These are phyloP conservation scores for Noctilio leporinus DNA, from an alignment of 2,113 vertebrate species.

Conservation along the genomic window DNA sequence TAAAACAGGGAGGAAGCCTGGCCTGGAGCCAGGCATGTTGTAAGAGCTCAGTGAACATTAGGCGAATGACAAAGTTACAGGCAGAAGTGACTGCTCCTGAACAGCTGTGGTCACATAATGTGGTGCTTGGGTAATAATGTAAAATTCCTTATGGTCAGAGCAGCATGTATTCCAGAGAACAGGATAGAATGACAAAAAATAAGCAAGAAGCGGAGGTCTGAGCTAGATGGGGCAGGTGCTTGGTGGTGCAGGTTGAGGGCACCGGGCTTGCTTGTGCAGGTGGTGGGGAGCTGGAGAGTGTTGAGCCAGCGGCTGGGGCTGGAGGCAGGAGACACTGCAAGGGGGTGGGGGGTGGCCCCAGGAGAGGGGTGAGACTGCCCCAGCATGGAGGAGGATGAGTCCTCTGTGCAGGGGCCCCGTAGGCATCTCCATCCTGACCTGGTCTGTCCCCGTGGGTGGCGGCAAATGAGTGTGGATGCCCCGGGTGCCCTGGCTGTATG, in stretches of 20 bases:
- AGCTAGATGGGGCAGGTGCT: neutral
- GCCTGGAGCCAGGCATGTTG: neutral
- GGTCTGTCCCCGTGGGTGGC: neutral
- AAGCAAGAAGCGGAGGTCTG: neutral
- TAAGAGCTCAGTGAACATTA: neutral
- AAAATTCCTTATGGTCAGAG: neutral
- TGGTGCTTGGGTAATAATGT: neutral
- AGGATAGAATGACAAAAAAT: neutral
- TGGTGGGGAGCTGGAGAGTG: neutral
- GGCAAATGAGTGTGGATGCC: neutral
- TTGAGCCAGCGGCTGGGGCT: neutral
- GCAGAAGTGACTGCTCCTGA: neutral
- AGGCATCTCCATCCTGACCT: neutral
- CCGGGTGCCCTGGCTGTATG: neutral
- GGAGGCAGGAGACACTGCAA: neutral
- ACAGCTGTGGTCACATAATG: neutral
- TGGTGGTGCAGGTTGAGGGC: neutral
- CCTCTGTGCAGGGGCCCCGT: neutral
- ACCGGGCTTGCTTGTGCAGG: fast-evolving
- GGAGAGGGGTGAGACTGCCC: neutral
- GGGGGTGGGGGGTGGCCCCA: too few relatives aligned
- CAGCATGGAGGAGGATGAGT: too few relatives aligned
- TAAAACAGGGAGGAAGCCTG: neutral
- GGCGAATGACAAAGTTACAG: neutral
- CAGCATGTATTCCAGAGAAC: neutral